These are phyloP conservation scores for Gobiocypris rarus DNA, from an alignment of 2,113 vertebrate species.

Conservation along the genomic window DNA sequence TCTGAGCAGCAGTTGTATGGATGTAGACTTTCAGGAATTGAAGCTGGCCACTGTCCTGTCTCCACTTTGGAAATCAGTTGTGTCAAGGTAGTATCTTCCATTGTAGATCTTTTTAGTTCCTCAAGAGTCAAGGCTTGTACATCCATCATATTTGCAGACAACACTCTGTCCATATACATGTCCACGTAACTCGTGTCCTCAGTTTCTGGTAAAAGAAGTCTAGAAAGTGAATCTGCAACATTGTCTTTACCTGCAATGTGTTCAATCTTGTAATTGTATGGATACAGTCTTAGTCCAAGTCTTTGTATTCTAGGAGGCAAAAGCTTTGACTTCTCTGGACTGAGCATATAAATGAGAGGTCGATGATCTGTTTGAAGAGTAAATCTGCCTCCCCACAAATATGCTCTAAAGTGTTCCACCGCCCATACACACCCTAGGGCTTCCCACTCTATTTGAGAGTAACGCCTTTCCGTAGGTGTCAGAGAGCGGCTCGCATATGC, in stretches of 20 bases:
- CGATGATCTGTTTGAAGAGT: constrained; percentile 29
- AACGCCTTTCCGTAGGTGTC: constrained; percentile 33
- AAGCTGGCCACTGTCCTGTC: background rate
- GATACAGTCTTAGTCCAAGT: too few relatives aligned
- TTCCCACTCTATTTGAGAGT: constrained; percentile 35
- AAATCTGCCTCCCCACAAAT: constrained; percentile 46
- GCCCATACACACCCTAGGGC: constrained; percentile 45
- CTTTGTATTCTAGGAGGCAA: too few relatives aligned
- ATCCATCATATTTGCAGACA: background rate
- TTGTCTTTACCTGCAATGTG: background rate
- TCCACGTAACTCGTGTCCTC: constrained; percentile 35
- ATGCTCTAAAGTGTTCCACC: constrained; percentile 43
- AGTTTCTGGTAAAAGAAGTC: background rate
- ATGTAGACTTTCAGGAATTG: background rate
- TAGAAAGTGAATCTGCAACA: constrained; percentile 30
- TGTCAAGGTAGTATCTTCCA: background rate
- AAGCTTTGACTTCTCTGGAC: background rate
- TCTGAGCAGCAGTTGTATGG: background rate
- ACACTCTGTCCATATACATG: constrained; percentile 33
- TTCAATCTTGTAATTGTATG: too few relatives aligned
- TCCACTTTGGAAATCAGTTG: constrained; percentile 1
- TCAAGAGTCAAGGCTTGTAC: background rate
- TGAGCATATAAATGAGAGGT: constrained; percentile 44
- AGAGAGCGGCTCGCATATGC: constrained; percentile 25
- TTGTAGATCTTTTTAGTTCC: background rate